These are phyloP conservation scores for Pedetes capensis DNA, from an alignment of 2,113 vertebrate species.

Conservation along the genomic window DNA sequence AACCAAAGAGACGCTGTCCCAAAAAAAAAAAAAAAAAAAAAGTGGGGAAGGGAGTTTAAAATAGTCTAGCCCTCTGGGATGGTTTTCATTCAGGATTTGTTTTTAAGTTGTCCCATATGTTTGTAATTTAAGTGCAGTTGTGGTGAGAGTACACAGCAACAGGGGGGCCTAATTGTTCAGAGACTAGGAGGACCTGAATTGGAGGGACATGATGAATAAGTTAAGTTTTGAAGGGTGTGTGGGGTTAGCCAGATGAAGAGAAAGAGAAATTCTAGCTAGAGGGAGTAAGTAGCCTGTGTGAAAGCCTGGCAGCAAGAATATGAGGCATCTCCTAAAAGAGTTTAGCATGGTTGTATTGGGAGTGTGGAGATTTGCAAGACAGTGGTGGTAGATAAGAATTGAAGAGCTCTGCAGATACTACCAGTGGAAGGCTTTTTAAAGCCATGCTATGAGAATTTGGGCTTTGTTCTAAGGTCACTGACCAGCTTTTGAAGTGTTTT, in stretches of 20 bases:
- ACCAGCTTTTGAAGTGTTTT: background rate
- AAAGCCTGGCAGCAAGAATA: background rate
- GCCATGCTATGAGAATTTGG: background rate
- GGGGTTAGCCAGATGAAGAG: background rate
- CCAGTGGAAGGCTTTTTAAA: background rate
- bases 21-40: no score
- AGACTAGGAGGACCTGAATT: background rate
- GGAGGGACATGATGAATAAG: background rate
- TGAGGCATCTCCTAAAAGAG: background rate
- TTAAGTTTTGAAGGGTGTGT: background rate
- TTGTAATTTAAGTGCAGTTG: background rate
- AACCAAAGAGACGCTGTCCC: no score
- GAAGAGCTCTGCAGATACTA: background rate
- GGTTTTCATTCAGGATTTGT: slow-evolving; percentile 2
- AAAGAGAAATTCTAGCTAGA: background rate
- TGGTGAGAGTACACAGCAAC: background rate
- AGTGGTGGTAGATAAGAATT: background rate
- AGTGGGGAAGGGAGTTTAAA: no score
- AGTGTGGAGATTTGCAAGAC: background rate
- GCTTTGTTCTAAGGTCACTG: background rate
- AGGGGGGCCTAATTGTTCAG: background rate
- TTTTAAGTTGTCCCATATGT: background rate
- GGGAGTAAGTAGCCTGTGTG: background rate
- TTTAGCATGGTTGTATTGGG: background rate
- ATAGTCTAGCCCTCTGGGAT: background rate